phyloP scores from a whole-genome alignment of 2,797 vertebrate genomes.

The Astyanax mexicanus region DNA sequence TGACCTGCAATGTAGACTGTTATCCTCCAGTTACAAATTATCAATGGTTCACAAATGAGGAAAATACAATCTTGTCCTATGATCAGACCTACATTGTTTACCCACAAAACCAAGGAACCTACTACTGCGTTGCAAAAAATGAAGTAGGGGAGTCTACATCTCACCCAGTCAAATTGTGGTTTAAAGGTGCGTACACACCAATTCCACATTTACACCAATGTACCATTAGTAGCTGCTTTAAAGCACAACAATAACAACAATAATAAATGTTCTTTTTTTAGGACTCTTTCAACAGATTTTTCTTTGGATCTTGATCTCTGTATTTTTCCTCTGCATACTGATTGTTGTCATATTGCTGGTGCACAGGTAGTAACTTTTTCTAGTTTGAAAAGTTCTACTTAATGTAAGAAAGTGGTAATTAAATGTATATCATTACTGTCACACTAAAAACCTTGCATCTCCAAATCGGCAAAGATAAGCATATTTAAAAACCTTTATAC shows the following conservation, averaged over 20 bases:
- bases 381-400: too few species aligned
- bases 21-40: constrained; percentile 41
- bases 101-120: constrained; percentile 62
- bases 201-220: neutral
- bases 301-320: neutral
- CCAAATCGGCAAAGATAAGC: too few species aligned
- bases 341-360: constrained; percentile 36
- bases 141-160: constrained; percentile 37
- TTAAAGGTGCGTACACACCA: constrained; percentile 62
- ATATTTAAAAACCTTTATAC: too few species aligned
- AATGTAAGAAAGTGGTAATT: too few species aligned
- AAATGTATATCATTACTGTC: too few species aligned
- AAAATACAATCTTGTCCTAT: rapidly evolving
- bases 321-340: constrained; percentile 39
- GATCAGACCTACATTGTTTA: constrained; percentile 44
- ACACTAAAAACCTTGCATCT: too few species aligned
- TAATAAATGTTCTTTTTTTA: constrained; percentile 11
- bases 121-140: constrained; percentile 70
- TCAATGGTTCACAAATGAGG: constrained; percentile 59
- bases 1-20: constrained; percentile 66
- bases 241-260: neutral
- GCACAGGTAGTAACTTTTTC: constrained; percentile 63
- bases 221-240: neutral
- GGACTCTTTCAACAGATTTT: constrained; percentile 34
- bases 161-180: constrained; percentile 38